Conservation (phyloP, 2,888 invertebrate species). For the Hypsopygia costalis region DNA sequence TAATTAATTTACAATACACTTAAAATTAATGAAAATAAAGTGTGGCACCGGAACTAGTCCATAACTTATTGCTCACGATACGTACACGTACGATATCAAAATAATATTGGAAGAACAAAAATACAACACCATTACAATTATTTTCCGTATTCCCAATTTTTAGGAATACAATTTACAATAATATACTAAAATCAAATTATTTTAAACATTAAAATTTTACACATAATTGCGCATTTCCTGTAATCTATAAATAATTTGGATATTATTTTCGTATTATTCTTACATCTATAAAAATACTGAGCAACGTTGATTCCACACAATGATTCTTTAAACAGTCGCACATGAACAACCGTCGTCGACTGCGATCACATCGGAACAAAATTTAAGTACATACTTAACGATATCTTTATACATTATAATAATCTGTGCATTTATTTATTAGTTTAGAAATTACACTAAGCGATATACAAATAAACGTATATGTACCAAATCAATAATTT, state of each 20-base stretch:
- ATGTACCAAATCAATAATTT: constrained; percentile 49
- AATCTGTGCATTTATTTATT: constrained; percentile 56
- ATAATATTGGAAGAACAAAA: constrained; percentile 53
- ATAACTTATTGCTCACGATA: constrained; percentile 48
- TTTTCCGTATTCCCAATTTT: constrained; percentile 24
- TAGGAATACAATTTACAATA: constrained; percentile 36
- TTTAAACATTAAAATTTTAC: constrained; percentile 38
- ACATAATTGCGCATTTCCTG: constrained; percentile 52
- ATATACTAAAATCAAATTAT: constrained; percentile 45
- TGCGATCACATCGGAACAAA: constrained; percentile 48
- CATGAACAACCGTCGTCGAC: constrained; percentile 45
- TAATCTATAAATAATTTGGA: constrained; percentile 64
- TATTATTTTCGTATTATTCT: constrained; percentile 60
- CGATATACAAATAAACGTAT: constrained; percentile 52
- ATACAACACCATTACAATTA: constrained; percentile 29
- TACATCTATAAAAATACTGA: constrained; percentile 78
- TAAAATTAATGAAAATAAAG: constrained; percentile 44
- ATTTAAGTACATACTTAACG: constrained; percentile 48
- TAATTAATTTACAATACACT: constrained; percentile 31
- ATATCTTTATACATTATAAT: constrained; percentile 52
- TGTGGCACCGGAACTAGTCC: constrained; percentile 49
- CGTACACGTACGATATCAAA: constrained; percentile 32
- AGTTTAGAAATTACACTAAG: constrained; percentile 54
- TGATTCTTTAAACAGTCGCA: constrained; percentile 48
- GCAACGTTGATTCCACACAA: constrained; percentile 69